Conservation (phyloP, 2,888 invertebrate genomes). For the Eilema depressum region DNA sequence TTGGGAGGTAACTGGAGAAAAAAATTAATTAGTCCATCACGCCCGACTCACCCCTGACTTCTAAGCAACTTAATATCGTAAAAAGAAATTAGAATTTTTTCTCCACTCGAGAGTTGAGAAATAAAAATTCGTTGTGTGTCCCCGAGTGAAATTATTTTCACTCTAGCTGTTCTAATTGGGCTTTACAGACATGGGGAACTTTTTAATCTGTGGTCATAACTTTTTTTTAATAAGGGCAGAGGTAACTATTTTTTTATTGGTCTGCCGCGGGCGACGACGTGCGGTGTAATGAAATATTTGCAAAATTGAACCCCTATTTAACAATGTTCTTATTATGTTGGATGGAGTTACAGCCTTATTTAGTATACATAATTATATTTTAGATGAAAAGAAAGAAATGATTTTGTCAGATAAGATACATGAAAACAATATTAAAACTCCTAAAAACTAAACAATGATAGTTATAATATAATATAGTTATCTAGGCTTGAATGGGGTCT, state of each 20-base stretch:
- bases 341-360: too few species aligned
- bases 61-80: conserved; percentile 53
- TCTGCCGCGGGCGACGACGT: conserved; percentile 26
- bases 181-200: conserved; percentile 49
- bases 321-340: background rate
- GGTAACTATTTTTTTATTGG: conserved; percentile 47
- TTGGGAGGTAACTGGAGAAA: conserved; percentile 68
- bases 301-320: conserved; percentile 8
- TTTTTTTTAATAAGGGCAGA: conserved; percentile 43
- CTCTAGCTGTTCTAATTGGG: conserved; percentile 47
- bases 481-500: too few species aligned
- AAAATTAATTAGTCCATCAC: conserved; percentile 80
- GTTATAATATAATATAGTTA: too few species aligned
- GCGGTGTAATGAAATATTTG: conserved; percentile 15
- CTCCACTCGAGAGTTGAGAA: conserved; percentile 41
- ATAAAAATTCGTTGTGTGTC: conserved; percentile 51
- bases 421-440: too few species aligned
- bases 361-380: too few species aligned
- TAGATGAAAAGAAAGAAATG: too few species aligned
- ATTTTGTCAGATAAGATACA: too few species aligned
- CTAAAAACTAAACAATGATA: too few species aligned
- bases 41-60: conserved; percentile 60
- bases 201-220: conserved; percentile 51
- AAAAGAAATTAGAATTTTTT: conserved; percentile 54
- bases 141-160: conserved; percentile 53